phyloP scores from a whole-genome alignment of 2,888 invertebrate species.

The Macropis europaea region DNA sequence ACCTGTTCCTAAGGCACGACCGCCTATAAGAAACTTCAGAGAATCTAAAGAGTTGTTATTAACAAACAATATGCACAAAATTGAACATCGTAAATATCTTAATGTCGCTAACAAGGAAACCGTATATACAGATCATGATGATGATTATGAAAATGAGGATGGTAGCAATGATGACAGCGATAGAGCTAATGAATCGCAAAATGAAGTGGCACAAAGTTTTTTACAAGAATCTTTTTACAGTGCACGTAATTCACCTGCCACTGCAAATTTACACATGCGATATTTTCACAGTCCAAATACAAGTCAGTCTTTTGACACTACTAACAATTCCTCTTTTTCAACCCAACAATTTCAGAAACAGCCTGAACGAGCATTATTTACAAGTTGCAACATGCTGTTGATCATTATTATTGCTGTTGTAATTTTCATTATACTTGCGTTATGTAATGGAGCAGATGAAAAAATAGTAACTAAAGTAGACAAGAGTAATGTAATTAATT shows the following conservation, averaged over 20 bases:
- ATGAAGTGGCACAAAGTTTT: not conserved
- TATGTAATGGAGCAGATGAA: not conserved
- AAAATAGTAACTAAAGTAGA: not conserved
- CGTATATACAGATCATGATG: slow-evolving; percentile 2
- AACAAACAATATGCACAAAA: not conserved
- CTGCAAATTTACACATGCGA: not conserved
- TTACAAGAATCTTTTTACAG: not conserved
- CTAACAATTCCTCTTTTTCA: not conserved
- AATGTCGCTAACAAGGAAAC: not conserved
- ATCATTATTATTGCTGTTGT: not conserved
- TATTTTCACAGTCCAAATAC: not conserved
- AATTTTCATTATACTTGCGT: not conserved
- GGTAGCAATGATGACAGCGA: not conserved
- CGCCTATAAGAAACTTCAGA: slow-evolving; percentile 4
- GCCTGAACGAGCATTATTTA: too few relatives aligned
- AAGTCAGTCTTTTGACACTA: not conserved
- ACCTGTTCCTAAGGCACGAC: slow-evolving; percentile 25
- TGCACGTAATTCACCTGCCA: not conserved
- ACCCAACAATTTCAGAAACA: not conserved
- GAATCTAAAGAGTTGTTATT: not conserved
- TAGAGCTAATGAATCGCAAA: not conserved
- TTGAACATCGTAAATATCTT: not conserved
- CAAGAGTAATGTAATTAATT: not conserved
- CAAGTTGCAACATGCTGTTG: not conserved
- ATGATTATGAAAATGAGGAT: not conserved